A percentile compares a stretch with the other conserved stretches of the same genome.
Evolutionary conservation across 2,797 vertebrate genomes (phyloP).

Genomic region (Centropyge bicolor): DNA sequence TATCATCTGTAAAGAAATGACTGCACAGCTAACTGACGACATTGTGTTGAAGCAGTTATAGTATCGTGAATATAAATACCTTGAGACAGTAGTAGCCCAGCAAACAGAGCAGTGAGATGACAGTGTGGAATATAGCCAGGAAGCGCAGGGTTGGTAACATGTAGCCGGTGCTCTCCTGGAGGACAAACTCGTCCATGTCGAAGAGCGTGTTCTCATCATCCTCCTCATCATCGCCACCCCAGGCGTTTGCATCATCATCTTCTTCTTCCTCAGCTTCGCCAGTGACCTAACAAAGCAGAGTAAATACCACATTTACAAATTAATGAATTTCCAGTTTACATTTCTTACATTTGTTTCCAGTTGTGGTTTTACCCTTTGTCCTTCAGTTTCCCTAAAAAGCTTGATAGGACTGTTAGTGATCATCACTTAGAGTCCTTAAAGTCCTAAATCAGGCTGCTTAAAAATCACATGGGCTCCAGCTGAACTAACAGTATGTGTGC

Average conservation of each 20-base stretch:
- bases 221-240: constrained; percentile 86
- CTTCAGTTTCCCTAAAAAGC: background rate
- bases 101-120: constrained; percentile 95
- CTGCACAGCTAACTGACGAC: background rate
- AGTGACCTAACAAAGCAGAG: constrained; percentile 85
- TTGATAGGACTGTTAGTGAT: background rate
- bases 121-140: constrained; percentile 92
- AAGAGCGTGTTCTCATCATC: constrained; percentile 88
- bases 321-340: background rate
- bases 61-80: constrained; percentile 71
- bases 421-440: background rate
- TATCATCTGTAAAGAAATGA: background rate
- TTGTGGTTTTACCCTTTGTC: background rate
- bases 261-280: constrained; percentile 86
- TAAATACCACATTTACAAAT: no score
- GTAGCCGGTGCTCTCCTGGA: constrained; percentile 96
- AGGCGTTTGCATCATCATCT: constrained; percentile 82
- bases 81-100: constrained; percentile 97
- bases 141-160: constrained; percentile 95
- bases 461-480: background rate
- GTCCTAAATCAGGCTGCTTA: background rate
- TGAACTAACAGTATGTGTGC: background rate
- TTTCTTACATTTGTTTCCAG: background rate
- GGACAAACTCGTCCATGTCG: constrained; percentile 95
- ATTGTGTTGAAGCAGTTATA: background rate